phyloP scores from a whole-genome alignment of 1,140 invertebrate species.

The Polypedilum pembai region DNA sequence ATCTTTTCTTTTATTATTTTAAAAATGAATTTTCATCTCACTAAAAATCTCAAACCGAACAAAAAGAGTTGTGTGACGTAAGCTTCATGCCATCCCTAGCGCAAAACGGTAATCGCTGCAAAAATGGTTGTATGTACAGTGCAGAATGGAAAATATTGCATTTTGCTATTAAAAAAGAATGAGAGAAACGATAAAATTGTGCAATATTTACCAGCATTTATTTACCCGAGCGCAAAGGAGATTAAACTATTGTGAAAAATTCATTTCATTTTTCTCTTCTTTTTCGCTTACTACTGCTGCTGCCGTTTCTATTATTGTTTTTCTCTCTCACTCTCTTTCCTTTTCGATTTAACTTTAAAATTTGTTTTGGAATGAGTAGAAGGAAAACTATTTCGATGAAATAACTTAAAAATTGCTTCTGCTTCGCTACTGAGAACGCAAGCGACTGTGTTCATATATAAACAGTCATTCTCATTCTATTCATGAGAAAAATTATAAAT shows the following conservation, averaged over 20 bases:
- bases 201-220: constrained; percentile 13
- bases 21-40: too few species aligned
- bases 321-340: neutral
- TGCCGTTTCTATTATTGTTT: neutral
- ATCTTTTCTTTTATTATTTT: too few species aligned
- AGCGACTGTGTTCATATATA: too few species aligned
- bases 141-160: too few species aligned
- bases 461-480: too few species aligned
- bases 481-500: too few species aligned
- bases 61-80: too few species aligned
- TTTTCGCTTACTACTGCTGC: neutral
- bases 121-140: too few species aligned
- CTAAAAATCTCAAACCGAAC: too few species aligned
- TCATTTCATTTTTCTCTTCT: neutral
- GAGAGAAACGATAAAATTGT: neutral
- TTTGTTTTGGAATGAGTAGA: constrained; percentile 12
- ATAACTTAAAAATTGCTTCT: constrained; percentile 13
- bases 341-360: constrained; percentile 4
- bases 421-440: too few species aligned
- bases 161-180: neutral
- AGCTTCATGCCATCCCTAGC: too few species aligned
- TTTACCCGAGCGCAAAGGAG: constrained; percentile 10
- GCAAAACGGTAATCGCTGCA: too few species aligned
- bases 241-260: constrained; percentile 19
- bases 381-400: constrained; percentile 12